phyloP scores from a whole-genome alignment of 37 sponge, comb jelly and placozoan species.

The Dysidea cf. avara region DNA sequence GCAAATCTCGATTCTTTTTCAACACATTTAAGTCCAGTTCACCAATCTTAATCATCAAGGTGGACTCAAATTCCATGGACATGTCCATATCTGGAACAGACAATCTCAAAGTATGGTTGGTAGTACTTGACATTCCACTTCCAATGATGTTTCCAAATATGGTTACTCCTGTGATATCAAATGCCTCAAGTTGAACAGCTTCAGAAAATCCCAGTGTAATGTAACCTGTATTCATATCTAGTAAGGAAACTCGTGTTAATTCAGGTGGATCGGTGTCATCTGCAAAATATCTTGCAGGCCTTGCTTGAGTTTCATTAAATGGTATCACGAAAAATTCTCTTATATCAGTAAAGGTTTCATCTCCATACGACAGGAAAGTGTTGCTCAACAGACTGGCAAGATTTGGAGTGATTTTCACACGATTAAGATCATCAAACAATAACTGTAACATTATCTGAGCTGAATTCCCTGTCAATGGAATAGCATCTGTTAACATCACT shows the following conservation, averaged over 20 bases:
- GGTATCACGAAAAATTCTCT: constrained; percentile 34
- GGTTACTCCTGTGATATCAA: constrained; percentile 41
- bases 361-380: constrained; percentile 61
- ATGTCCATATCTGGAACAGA: not conserved
- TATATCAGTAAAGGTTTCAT: constrained; percentile 34
- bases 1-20: constrained; percentile 41
- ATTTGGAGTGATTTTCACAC: constrained; percentile 48
- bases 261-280: constrained; percentile 54
- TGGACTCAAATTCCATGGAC: constrained; percentile 26
- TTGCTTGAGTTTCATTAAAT: constrained; percentile 26
- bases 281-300: constrained; percentile 26
- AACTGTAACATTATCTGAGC: constrained; percentile 44
- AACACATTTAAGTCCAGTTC: constrained; percentile 50
- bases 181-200: constrained; percentile 56
- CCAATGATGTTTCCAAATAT: too few species aligned
- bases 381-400: constrained; percentile 28
- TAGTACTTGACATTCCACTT: not conserved
- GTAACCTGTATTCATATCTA: constrained; percentile 76
- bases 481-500: constrained; percentile 49
- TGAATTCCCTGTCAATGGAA: constrained; percentile 40
- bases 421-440: constrained; percentile 56
- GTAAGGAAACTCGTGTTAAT: not conserved
- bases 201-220: constrained; percentile 79
- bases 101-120: not conserved
- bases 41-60: constrained; percentile 33